phyloP scores from a whole-genome alignment of 2,797 vertebrate genomes.

The Pterois miles region DNA sequence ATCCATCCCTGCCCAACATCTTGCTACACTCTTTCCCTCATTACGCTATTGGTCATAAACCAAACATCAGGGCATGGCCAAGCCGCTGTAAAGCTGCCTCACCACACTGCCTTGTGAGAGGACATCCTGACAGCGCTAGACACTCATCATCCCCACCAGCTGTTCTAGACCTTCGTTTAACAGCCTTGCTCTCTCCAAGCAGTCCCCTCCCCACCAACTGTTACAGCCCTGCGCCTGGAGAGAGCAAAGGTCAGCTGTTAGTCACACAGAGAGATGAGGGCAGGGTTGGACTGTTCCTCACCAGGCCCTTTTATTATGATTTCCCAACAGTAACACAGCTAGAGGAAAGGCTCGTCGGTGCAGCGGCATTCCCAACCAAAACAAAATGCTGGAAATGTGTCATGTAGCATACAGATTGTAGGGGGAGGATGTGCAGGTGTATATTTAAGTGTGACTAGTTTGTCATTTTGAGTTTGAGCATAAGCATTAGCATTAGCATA shows the following conservation, averaged over 20 bases:
- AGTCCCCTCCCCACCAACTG: constrained; percentile 21
- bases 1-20: constrained; percentile 15
- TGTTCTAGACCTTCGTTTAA: constrained; percentile 32
- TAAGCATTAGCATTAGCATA: too few relatives aligned
- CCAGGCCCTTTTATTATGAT: constrained; percentile 12
- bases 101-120: constrained; percentile 3
- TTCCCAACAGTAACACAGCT: background rate
- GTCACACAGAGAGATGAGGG: constrained; percentile 32
- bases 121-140: constrained; percentile 29
- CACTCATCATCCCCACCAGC: constrained; percentile 29
- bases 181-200: background rate
- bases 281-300: constrained; percentile 3
- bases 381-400: background rate
- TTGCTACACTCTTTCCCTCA: background rate
- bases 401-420: background rate
- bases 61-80: constrained; percentile 27
- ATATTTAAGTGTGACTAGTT: background rate
- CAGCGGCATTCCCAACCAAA: background rate
- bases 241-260: constrained; percentile 54
- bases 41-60: constrained; percentile 39
- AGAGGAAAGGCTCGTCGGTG: background rate
- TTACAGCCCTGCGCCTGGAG: constrained; percentile 13
- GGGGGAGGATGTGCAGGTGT: background rate
- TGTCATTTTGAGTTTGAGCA: background rate
- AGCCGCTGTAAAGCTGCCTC: constrained; percentile 45